phyloP scores from a whole-genome alignment of 1,140 invertebrate species.

The Choristoneura fumiferana region DNA sequence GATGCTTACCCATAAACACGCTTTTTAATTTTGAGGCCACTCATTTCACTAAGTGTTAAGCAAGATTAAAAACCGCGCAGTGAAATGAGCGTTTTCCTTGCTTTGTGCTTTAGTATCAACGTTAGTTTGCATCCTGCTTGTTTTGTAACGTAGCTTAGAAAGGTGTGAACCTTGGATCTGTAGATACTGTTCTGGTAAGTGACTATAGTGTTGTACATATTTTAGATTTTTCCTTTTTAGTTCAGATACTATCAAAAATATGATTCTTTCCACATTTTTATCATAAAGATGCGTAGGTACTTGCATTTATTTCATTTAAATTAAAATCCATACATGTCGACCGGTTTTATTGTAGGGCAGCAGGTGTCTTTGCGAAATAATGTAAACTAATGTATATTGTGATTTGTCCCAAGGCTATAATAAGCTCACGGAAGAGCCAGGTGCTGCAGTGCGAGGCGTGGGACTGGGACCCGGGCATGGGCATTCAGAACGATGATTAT shows the following conservation, averaged over 20 bases:
- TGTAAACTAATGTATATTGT: conserved; percentile 37
- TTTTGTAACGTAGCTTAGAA: background rate
- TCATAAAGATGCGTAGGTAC: background rate
- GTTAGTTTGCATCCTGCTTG: conserved; percentile 4
- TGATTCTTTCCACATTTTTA: background rate
- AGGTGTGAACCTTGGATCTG: background rate
- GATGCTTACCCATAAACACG: background rate
- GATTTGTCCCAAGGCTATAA: conserved; percentile 82
- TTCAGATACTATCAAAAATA: background rate
- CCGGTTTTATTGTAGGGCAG: background rate
- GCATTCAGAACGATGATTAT: conserved; percentile 89
- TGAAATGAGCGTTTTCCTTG: background rate
- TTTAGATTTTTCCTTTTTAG: background rate
- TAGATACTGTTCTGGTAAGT: background rate
- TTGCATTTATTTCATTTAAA: background rate
- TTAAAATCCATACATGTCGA: too few species aligned
- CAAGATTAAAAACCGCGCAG: background rate
- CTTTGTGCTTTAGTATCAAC: background rate
- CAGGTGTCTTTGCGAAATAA: background rate
- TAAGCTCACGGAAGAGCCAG: conserved; percentile 85
- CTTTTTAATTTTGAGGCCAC: conserved; percentile 8
- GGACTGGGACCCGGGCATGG: conserved; percentile 92
- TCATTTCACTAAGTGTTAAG: background rate
- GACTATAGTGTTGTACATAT: background rate
- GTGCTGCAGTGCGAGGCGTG: conserved; percentile 86